phyloP scores from a whole-genome alignment of 2,113 vertebrate species.

The Plecotus auritus region DNA sequence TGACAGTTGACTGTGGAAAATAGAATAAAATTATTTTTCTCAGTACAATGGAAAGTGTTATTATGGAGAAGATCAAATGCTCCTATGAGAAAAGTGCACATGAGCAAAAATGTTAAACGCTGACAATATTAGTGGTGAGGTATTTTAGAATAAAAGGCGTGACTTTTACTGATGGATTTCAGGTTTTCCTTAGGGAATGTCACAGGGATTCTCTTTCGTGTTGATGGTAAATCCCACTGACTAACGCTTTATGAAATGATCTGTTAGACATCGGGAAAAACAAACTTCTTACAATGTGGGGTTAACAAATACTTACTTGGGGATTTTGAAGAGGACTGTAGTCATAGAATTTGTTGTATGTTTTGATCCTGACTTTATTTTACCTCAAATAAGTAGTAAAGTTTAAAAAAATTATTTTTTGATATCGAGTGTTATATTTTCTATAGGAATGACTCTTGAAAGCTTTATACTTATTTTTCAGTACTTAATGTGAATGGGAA shows the following conservation, averaged over 20 bases:
- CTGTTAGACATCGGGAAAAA: not conserved
- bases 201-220: not conserved
- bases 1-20: conserved; percentile 14
- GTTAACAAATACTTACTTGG: conserved; percentile 1
- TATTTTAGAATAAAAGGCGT: not conserved
- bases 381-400: not conserved
- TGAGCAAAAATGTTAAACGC: conserved; percentile 3
- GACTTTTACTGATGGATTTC: not conserved
- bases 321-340: not conserved
- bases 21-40: not conserved
- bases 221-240: not conserved
- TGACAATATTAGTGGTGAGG: not conserved
- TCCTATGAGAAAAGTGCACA: not conserved
- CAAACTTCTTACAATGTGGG: not conserved
- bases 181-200: not conserved
- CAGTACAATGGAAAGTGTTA: not conserved
- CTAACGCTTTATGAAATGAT: not conserved
- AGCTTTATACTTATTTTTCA: not conserved
- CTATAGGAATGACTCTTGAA: not conserved
- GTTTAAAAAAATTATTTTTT: not conserved
- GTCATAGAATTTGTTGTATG: not conserved
- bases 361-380: conserved; percentile 21
- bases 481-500: not conserved
- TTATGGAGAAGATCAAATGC: not conserved
- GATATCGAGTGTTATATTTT: not conserved